Evolutionary conservation across 2,113 vertebrate genomes (phyloP), one percentile per base, ranked within the genome.

Genomic region (Gorsachius goisagi): DNA sequence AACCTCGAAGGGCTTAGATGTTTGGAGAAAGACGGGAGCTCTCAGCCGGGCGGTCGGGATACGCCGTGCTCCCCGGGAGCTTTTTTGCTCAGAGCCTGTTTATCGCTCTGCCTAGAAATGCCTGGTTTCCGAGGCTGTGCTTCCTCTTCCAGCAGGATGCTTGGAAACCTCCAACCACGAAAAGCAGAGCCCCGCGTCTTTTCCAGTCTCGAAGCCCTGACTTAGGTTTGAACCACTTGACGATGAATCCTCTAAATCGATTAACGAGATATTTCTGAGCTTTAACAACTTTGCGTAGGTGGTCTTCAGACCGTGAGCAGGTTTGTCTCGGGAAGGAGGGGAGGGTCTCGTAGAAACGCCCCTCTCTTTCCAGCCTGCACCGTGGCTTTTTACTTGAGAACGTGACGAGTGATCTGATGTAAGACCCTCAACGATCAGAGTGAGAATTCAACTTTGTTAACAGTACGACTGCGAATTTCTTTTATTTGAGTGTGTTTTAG

Each of bases 401-500:
- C 1, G 3, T 55, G 81, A 95, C 35, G 50, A 90, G 91, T 47
- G 91, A 92, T 91, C 96, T 89, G 91, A 89, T 2, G 19, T 87
- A 84, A 95, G 66, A 94, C 89, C 82, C 72, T 96, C 93, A 76
- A 83, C 93, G 73, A 35, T 77, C 81, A 21, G 84, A 81, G 91
- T 44, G 95, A 91, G 96, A 92, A 87, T 55, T 94, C 96, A 73
- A 79, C 95, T 58, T 94, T 3, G 77, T 93, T 91, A 82, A 92
- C 77, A 41, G 89, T 79, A 69, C 30, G 89, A 97, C 94, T 78
- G 92, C 17, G 8, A 20, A 93, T 96, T 95, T 76, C 77, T 95
- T 88, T 93, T 64, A 18, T 93, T 95, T 91, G 95, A 80, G 89
- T 73, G 95, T 73, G 84, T 79, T 93, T 95, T 95, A 89, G 95